Evolutionary conservation across 1,140 invertebrate genomes (phyloP).

Genomic region (Drosophila nikananu): DNA sequence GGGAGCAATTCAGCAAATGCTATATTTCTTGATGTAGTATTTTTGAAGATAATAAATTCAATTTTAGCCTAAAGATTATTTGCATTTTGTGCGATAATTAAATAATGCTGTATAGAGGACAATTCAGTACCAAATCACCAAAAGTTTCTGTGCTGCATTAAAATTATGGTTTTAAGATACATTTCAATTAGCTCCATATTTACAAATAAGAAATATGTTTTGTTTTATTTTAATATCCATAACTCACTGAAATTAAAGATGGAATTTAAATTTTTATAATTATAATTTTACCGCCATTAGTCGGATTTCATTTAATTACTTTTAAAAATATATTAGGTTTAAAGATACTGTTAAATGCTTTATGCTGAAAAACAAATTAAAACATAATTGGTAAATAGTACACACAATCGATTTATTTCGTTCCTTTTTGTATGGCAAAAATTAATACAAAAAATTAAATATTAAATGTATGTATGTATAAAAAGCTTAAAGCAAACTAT

Average conservation of each 20-base stretch:
- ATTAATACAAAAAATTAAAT: slow-evolving; percentile 83
- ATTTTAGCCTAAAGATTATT: neutral
- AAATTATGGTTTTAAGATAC: neutral
- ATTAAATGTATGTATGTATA: slow-evolving; percentile 79
- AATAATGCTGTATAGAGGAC: neutral
- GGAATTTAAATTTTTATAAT: neutral
- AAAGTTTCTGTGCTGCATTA: neutral
- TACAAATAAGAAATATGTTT: neutral
- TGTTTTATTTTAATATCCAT: neutral
- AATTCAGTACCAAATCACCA: neutral
- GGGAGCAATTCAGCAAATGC: neutral
- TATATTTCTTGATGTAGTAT: neutral
- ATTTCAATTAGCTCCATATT: neutral
- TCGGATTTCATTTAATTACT: neutral
- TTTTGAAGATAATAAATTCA: neutral
- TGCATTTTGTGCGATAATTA: neutral
- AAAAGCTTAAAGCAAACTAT: slow-evolving; percentile 83
- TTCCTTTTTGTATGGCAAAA: slow-evolving; percentile 82
- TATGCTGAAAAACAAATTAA: neutral
- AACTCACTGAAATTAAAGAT: neutral
- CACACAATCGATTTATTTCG: slow-evolving; percentile 73
- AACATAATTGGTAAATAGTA: slow-evolving; percentile 52
- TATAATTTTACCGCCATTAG: neutral
- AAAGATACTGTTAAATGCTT: neutral
- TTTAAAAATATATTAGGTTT: neutral